Evolutionary conservation across 2,113 vertebrate species (phyloP), one percentile per base, ranked within the genome.

Genomic region (Neolamprologus falcicula): DNA sequence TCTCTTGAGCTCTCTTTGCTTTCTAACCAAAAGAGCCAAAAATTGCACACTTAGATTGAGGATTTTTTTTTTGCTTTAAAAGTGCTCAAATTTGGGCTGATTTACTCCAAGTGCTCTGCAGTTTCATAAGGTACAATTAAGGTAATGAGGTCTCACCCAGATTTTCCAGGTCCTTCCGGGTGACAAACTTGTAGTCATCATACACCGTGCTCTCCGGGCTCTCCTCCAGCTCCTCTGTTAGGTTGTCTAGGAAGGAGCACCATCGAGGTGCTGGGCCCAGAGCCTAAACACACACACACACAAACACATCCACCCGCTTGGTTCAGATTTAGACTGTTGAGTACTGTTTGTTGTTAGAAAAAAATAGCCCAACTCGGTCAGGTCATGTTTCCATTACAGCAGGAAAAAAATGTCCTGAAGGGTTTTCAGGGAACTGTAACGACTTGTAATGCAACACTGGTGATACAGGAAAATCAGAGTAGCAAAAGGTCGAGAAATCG

Each of bases 111-210:
- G 5, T 40, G 35, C 14, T 21, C 28, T 28, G 40, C 50, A 12
- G 24, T 37, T 33, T 31, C 4, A 21, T 3, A 1, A 80, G 13
- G n/a, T 71, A 7, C 19, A 57, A 80, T 12, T 1, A 13, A 90
- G 14, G 68, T 26, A 9, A 54, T 3, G 13, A 17, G 11, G 47
- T 80, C 96, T 96, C 90, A 99, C 99, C 98, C 89, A 99, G 95
- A 87, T 97, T 98, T 76, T 99, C 99, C 89, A 99, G 97, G 91
- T 99, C 98, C 93, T 97, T 98, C 87, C 95, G 97, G 90, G 98
- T 99, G 93, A 99, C 98, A 17, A 99, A 99, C 93, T 99, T 99
- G 94, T 99, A 99, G 92, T 99, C 99, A 1, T 99, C 99, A 21
- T 99, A 99, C 47, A 99, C 98, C 0, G 98, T 98, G 95, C 95